Evolutionary conservation across 2,888 invertebrate species (phyloP).

Genomic region (Odontocolon sp.): DNA sequence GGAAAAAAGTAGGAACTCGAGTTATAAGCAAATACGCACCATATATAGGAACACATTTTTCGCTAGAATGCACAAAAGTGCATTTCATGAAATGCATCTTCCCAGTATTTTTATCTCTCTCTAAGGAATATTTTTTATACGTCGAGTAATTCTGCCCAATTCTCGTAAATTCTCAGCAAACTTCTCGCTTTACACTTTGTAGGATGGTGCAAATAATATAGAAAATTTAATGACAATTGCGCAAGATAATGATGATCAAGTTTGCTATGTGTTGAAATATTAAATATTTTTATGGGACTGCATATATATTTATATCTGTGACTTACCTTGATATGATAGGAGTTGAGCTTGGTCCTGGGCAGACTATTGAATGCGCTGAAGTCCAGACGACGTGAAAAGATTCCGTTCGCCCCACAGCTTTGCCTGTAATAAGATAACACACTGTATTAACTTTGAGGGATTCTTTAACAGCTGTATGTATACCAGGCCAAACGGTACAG

Average conservation of each 20-base stretch:
- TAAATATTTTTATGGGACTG: neutral
- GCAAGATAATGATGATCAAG: too few species aligned
- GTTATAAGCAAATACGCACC: conserved; percentile 13
- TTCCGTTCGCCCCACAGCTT: conserved; percentile 94
- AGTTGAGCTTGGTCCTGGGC: conserved; percentile 97
- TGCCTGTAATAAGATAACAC: conserved; percentile 84
- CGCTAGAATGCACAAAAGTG: neutral
- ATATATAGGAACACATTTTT: neutral
- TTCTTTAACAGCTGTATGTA: too few species aligned
- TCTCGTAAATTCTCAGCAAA: too few species aligned
- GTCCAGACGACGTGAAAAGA: conserved; percentile 96
- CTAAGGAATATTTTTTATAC: too few species aligned
- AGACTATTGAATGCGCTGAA: conserved; percentile 97
- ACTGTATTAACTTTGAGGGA: neutral
- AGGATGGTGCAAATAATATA: too few species aligned
- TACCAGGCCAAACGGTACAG: too few species aligned
- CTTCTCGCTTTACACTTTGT: too few species aligned
- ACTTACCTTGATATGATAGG: conserved; percentile 99
- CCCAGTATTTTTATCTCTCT: too few species aligned
- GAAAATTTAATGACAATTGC: too few species aligned
- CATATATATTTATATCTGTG: neutral
- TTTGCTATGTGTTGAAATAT: too few species aligned
- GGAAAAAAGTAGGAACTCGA: conserved; percentile 26
- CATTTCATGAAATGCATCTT: too few species aligned
- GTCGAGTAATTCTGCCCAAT: too few species aligned